Percentiles rank a stretch among this genome's conserved stretches.
phyloP scores from a whole-genome alignment of 2,113 vertebrate species.

The Siniperca chuatsi region DNA sequence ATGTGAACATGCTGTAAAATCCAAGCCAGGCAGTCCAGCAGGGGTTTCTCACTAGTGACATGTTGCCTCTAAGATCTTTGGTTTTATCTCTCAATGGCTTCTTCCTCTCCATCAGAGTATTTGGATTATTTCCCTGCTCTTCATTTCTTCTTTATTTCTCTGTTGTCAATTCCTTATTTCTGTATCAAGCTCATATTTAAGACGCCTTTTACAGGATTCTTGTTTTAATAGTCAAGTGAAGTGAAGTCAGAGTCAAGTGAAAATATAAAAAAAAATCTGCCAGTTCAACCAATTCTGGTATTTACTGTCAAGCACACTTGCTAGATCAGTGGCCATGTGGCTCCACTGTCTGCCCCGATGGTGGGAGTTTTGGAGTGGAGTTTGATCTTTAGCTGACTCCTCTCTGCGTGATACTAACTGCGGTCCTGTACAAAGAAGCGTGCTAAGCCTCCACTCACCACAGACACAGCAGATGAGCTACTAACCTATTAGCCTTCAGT shows the following conservation, averaged over 20 bases:
- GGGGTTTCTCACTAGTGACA: not conserved
- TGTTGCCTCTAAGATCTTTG: not conserved
- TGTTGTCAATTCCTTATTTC: not conserved
- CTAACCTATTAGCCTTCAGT: slow-evolving; percentile 42
- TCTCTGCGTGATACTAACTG: slow-evolving; percentile 46
- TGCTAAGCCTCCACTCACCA: slow-evolving; percentile 32
- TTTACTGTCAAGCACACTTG: slow-evolving; percentile 4
- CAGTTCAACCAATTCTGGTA: too few relatives aligned
- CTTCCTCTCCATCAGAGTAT: not conserved
- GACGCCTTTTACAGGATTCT: too few relatives aligned
- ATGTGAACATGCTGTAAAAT: not conserved
- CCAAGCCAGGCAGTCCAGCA: not conserved
- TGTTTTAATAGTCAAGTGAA: too few relatives aligned
- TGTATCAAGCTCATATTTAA: too few relatives aligned
- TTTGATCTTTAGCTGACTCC: slow-evolving; percentile 52
- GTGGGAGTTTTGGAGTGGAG: slow-evolving; percentile 32
- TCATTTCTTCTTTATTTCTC: not conserved
- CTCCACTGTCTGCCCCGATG: not conserved
- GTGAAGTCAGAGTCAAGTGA: too few relatives aligned
- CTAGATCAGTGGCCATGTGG: slow-evolving; percentile 8
- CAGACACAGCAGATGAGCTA: slow-evolving; percentile 38
- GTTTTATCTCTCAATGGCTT: not conserved
- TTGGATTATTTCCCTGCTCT: not conserved
- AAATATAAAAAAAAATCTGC: too few relatives aligned
- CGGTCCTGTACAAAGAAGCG: slow-evolving; percentile 22